phyloP scores from a whole-genome alignment of 1,140 invertebrate genomes.

The Microvelia longipes region DNA sequence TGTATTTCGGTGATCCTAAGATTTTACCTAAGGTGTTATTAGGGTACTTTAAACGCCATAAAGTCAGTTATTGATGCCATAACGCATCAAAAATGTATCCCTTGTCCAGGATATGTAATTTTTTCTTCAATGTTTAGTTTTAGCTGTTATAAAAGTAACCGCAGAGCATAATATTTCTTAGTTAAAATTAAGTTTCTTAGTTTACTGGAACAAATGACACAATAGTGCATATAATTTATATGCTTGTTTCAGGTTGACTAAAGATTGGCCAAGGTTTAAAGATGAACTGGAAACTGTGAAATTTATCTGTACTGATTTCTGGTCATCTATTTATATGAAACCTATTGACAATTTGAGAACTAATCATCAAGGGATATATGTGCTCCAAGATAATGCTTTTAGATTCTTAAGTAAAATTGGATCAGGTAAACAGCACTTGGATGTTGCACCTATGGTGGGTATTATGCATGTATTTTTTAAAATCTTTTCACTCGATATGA shows the following conservation, averaged over 20 bases:
- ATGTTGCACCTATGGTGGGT: conserved; percentile 65
- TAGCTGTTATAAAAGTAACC: too few species aligned
- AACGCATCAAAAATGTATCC: too few species aligned
- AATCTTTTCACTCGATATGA: too few species aligned
- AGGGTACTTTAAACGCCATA: too few species aligned
- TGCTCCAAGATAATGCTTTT: conserved; percentile 93
- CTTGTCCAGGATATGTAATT: too few species aligned
- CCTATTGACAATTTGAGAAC: conserved; percentile 97
- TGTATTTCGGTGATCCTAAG: too few species aligned
- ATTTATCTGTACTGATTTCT: conserved; percentile 98
- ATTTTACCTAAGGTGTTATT: too few species aligned
- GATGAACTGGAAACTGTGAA: conserved; percentile 97
- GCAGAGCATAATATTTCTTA: neutral
- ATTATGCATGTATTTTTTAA: too few species aligned
- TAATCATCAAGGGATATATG: conserved; percentile 96
- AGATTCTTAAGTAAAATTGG: conserved; percentile 77
- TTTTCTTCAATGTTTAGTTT: too few species aligned
- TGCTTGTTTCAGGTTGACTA: conserved; percentile 76
- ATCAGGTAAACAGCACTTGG: conserved; percentile 76
- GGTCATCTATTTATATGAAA: conserved; percentile 91
- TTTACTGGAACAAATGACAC: too few species aligned
- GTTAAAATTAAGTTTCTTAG: neutral
- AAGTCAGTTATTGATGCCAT: too few species aligned
- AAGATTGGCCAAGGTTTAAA: conserved; percentile 85
- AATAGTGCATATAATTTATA: too few species aligned